Conservation (phyloP, 2,797 vertebrate genomes). For the Rallus crepitans region DNA sequence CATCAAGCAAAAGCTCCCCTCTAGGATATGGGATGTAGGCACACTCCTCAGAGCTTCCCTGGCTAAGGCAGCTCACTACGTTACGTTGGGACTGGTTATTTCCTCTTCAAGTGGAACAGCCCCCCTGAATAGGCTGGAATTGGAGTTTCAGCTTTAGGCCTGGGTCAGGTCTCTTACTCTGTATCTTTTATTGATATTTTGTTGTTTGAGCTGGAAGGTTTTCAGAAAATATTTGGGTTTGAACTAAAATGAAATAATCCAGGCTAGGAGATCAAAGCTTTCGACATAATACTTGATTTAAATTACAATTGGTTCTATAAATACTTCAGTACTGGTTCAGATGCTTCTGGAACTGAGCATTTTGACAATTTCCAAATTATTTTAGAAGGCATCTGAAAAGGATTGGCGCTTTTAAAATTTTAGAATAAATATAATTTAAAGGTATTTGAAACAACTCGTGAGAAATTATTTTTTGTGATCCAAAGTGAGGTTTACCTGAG, state of each 20-base stretch:
- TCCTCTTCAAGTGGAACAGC: not conserved
- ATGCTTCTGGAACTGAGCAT: not conserved
- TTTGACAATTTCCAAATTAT: not conserved
- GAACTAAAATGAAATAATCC: not conserved
- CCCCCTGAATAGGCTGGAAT: not conserved
- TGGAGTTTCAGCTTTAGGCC: not conserved
- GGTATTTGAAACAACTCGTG: not conserved
- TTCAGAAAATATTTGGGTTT: not conserved
- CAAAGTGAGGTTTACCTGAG: not conserved
- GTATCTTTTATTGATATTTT: not conserved
- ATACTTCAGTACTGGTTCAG: not conserved
- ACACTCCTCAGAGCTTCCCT: not conserved
- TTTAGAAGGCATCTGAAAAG: not conserved
- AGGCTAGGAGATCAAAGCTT: not conserved
- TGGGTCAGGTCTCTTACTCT: not conserved
- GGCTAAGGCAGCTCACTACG: accelerated
- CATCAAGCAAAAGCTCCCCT: not conserved
- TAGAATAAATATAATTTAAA: not conserved
- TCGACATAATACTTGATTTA: not conserved
- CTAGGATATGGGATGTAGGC: not conserved
- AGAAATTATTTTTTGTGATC: not conserved
- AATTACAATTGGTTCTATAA: not conserved
- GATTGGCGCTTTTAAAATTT: not conserved
- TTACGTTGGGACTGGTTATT: not conserved
- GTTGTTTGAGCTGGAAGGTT: not conserved